Evolutionary conservation across 2,797 vertebrate genomes (phyloP).

Genomic region (Paedocypris micromegethes): DNA sequence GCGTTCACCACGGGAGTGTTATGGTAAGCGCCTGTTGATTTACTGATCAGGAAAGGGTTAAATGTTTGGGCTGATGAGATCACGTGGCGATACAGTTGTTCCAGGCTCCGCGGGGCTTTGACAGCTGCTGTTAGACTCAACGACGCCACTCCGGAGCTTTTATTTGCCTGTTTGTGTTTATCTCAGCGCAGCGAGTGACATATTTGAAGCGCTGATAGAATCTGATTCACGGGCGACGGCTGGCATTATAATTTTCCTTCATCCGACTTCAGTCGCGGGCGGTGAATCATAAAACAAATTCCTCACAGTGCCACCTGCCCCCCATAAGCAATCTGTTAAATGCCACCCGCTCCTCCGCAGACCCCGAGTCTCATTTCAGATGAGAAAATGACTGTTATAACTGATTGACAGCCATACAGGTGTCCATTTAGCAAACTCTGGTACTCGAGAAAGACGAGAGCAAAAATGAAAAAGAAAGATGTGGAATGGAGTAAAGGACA

Average conservation of each 20-base stretch:
- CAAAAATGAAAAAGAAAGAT: constrained; percentile 40
- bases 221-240: constrained; percentile 5
- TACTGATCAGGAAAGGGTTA: constrained; percentile 31
- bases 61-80: constrained; percentile 8
- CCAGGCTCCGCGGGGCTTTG: constrained; percentile 17
- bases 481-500: constrained; percentile 38
- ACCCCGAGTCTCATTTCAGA: constrained; percentile 51
- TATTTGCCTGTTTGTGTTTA: constrained; percentile 19
- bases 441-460: constrained; percentile 46
- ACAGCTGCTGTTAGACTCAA: constrained; percentile 13
- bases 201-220: constrained; percentile 8
- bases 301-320: constrained; percentile 36
- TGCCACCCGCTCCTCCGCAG: constrained; percentile 52
- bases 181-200: background rate
- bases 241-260: constrained; percentile 41
- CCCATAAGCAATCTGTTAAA: constrained; percentile 48
- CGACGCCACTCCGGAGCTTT: constrained; percentile 19
- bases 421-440: constrained; percentile 62
- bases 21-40: constrained; percentile 63
- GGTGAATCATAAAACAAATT: constrained; percentile 54
- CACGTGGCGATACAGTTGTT: constrained; percentile 10
- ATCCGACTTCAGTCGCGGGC: constrained; percentile 52
- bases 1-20: constrained; percentile 44
- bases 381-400: constrained; percentile 66
- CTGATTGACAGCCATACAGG: constrained; percentile 65